Base-by-base conservation (phyloP, 1,140 invertebrate genomes). In the Pteromalus puparum region DNA sequence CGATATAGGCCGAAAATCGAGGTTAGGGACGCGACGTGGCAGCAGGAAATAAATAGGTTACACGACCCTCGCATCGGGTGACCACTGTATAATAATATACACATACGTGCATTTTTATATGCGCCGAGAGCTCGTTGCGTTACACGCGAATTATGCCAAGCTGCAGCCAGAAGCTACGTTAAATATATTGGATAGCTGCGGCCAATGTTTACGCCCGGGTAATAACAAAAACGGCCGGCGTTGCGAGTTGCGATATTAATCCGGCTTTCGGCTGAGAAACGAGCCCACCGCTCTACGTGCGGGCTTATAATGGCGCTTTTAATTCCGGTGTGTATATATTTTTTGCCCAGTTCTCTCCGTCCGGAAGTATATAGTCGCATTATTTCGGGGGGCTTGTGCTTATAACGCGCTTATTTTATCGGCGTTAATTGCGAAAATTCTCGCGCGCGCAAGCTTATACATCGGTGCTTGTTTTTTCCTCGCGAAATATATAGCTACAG, bases 31-130 rank as follows among this genome's bases (percentile, higher is more conserved):
- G 46, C 30, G 30, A n/a, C n/a, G 26, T 24, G n/a, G n/a, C 42
- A 46, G 38, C 72, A 75, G 73, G 81, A 82, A 76, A 82, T 82
- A 68, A 73, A 82, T n/a, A n/a, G n/a, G 76, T 82, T 42, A 61
- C 9, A 9, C 9, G 6, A 42, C 38, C 38, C 38, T 7, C 38
- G 38, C 38, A 42, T 42, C 38, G 38, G 38, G 38, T 34, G 30
- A 34, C 30, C 30, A 34, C 6, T 42, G 10, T 5, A 5, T 34
- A 42, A 53, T 53, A 53, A 53, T 53, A 53, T 53, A 53, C 13
- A 21, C 12, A 53, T 7, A n/a, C 21, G 53, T n/a, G 53, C 18
- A 61, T n/a, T 61, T 61, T 61, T 53, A 34, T 53, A 34, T 42
- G 38, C 10, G 38, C 38, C 38, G 9, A 9, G 38, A n/a, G n/a